Evolutionary conservation across 2,888 invertebrate species (phyloP).

Genomic region (Drosophila subquinaria): DNA sequence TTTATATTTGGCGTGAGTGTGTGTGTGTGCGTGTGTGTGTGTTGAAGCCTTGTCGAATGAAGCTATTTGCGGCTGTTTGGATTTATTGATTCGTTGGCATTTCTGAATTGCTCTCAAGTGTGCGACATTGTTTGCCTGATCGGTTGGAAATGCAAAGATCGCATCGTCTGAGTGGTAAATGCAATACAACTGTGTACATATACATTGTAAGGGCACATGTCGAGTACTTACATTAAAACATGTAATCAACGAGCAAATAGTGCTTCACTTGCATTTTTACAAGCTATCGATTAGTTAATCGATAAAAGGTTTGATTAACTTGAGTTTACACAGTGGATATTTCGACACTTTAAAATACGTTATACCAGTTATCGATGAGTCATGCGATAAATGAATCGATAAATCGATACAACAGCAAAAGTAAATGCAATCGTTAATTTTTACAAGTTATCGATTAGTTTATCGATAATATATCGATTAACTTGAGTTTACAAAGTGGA

Average conservation of each 20-base stretch:
- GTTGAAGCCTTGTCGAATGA: constrained; percentile 42
- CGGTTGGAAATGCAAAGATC: constrained; percentile 36
- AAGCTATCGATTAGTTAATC: constrained; percentile 12
- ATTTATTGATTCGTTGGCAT: constrained; percentile 65
- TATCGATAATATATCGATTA: too few species aligned
- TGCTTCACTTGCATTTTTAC: neutral
- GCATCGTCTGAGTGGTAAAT: constrained; percentile 5
- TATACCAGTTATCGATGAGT: too few species aligned
- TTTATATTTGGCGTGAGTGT: constrained; percentile 12
- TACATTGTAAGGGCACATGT: constrained; percentile 22
- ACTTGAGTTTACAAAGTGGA: too few species aligned
- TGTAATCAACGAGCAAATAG: neutral
- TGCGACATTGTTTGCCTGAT: constrained; percentile 43
- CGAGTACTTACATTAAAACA: neutral
- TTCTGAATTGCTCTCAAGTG: constrained; percentile 59
- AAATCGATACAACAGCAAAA: too few species aligned
- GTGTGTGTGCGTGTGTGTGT: constrained; percentile 17
- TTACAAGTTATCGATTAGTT: too few species aligned
- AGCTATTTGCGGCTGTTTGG: constrained; percentile 59
- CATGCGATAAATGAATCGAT: too few species aligned
- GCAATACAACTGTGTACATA: constrained; percentile 10
- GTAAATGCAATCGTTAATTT: too few species aligned
- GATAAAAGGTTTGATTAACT: neutral
- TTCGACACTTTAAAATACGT: too few species aligned
- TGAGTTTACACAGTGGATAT: neutral